These are phyloP conservation scores for Hanleya hanleyi DNA, from an alignment of 2,888 invertebrate species.

Conservation along the genomic window DNA sequence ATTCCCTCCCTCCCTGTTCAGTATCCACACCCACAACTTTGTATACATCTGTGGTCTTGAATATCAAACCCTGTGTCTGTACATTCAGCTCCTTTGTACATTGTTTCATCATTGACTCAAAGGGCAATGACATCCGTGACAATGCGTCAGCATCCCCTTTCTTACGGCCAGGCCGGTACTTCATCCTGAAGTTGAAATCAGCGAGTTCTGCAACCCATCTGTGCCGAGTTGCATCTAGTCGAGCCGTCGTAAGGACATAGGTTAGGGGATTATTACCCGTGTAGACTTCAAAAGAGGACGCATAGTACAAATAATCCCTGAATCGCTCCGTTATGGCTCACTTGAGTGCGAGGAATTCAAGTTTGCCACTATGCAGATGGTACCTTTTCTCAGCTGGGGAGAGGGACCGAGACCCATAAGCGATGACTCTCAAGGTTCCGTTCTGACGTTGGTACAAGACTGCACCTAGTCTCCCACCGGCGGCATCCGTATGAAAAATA, in stretches of 20 bases:
- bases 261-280: slow-evolving; percentile 22
- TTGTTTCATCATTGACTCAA: not conserved
- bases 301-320: slow-evolving; percentile 17
- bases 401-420: slow-evolving; percentile 15
- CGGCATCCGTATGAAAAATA: slow-evolving; percentile 28
- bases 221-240: slow-evolving; percentile 24
- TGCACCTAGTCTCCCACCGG: slow-evolving; percentile 25
- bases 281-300: not conserved
- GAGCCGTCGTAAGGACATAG: slow-evolving; percentile 21
- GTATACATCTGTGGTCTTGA: no score
- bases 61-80: no score
- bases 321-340: slow-evolving; percentile 30
- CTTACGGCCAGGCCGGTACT: slow-evolving; percentile 11
- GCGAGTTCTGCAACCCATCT: slow-evolving; percentile 23
- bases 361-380: slow-evolving; percentile 13
- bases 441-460: slow-evolving; percentile 29
- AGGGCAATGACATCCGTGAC: slow-evolving; percentile 9
- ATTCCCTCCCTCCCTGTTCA: no score
- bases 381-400: slow-evolving; percentile 16
- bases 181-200: slow-evolving; percentile 16
- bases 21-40: not conserved
- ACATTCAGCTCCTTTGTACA: slow-evolving; percentile 7
- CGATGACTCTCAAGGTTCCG: slow-evolving; percentile 11
- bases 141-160: slow-evolving; percentile 24
- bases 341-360: slow-evolving; percentile 25